phyloP scores from a whole-genome alignment of 2,113 vertebrate species.

The Donacobius atricapilla region DNA sequence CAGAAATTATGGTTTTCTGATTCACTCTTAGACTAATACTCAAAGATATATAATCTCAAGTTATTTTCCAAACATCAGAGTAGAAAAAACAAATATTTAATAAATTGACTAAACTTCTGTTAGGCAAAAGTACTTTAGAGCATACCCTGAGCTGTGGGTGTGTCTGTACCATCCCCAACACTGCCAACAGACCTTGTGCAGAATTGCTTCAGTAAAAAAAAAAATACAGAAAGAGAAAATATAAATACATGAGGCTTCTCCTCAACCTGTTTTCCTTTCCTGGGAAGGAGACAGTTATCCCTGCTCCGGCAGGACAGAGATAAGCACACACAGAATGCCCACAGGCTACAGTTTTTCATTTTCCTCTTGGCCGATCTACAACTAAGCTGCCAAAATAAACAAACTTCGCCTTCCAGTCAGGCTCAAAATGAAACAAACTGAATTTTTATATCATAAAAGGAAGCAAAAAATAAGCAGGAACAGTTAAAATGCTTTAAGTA shows the following conservation, averaged over 20 bases:
- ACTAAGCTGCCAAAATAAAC: conserved; percentile 70
- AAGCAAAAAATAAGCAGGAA: conserved; percentile 26
- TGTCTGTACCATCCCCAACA: background rate
- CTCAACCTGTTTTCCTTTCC: background rate
- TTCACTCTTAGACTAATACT: background rate
- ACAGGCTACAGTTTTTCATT: conserved; percentile 60
- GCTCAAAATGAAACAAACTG: conserved; percentile 64
- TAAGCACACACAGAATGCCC: conserved; percentile 36
- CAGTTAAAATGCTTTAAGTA: conserved; percentile 48
- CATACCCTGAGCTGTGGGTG: background rate
- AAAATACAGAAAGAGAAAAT: background rate
- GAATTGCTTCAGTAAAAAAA: background rate
- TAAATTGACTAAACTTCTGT: background rate
- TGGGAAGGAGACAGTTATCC: background rate
- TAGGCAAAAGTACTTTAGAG: background rate
- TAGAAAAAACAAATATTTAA: background rate
- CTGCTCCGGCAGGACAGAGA: conserved; percentile 21
- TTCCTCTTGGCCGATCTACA: conserved; percentile 60
- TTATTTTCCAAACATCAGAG: background rate
- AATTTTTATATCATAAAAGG: conserved; percentile 60
- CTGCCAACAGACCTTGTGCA: background rate
- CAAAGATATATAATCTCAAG: background rate
- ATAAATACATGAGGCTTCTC: background rate
- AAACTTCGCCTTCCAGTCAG: conserved; percentile 48
- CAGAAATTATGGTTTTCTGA: background rate